These are phyloP conservation scores for Trichacis sp. DNA, from an alignment of 2,888 invertebrate species.

Conservation along the genomic window DNA sequence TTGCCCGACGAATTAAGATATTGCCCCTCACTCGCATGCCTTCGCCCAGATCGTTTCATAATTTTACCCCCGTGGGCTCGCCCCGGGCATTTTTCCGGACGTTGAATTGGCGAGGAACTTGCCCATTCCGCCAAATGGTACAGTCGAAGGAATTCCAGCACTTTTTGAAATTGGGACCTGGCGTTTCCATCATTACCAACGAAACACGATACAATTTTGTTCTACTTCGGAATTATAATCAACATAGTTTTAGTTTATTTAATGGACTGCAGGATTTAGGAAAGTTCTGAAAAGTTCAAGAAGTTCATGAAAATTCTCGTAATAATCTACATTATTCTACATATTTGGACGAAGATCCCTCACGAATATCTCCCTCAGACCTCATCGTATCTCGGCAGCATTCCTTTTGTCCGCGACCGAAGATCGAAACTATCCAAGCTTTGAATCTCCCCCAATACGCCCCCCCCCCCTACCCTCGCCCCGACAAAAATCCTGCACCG, in stretches of 20 bases:
- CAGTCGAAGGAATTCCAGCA: too few relatives aligned
- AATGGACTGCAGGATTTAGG: too few relatives aligned
- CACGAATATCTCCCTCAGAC: neutral
- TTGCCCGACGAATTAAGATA: constrained; percentile 44
- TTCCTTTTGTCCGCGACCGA: constrained; percentile 25
- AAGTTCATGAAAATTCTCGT: too few relatives aligned
- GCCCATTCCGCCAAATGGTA: too few relatives aligned
- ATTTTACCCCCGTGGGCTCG: neutral
- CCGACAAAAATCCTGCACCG: constrained; percentile 13
- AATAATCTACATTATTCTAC: too few relatives aligned
- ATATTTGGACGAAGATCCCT: too few relatives aligned
- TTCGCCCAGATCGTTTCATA: neutral
- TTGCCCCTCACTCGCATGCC: constrained; percentile 12
- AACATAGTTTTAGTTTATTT: too few relatives aligned
- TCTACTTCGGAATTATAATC: too few relatives aligned
- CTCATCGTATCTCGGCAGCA: constrained; percentile 10
- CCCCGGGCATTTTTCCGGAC: neutral
- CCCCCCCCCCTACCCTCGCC: neutral
- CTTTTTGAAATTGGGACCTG: too few relatives aligned
- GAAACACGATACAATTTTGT: too few relatives aligned
- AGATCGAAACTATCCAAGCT: constrained; percentile 23
- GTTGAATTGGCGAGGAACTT: neutral
- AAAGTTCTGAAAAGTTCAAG: too few relatives aligned
- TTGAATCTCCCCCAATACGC: neutral
- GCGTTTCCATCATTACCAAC: too few relatives aligned